phyloP scores from a whole-genome alignment of 2,888 invertebrate genomes.

The Drosophila lacicola region DNA sequence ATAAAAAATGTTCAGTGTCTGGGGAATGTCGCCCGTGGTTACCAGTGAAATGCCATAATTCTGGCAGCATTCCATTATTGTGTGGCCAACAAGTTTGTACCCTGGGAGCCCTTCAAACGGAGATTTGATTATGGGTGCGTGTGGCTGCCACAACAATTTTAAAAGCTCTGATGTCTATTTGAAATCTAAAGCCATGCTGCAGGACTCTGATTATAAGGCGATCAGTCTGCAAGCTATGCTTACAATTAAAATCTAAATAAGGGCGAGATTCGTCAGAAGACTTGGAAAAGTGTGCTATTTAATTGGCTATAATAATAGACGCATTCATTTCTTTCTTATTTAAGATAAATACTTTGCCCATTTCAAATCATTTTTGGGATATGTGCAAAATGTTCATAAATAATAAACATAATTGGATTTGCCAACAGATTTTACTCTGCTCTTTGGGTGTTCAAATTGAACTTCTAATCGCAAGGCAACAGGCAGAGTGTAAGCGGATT shows the following conservation, averaged over 20 bases:
- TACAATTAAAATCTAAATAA: constrained; percentile 57
- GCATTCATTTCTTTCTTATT: no score
- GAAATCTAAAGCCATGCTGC: constrained; percentile 48
- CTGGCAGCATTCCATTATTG: constrained; percentile 43
- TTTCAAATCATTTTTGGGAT: constrained; percentile 30
- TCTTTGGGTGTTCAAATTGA: constrained; percentile 10
- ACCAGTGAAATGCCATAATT: constrained; percentile 58
- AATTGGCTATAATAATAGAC: constrained; percentile 61
- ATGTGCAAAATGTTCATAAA: constrained; percentile 45
- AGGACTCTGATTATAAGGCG: constrained; percentile 1
- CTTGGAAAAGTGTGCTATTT: constrained; percentile 36
- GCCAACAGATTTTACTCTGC: not conserved
- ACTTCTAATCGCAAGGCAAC: constrained; percentile 46
- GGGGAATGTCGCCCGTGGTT: constrained; percentile 45
- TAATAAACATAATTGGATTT: constrained; percentile 55
- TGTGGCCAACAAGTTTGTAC: constrained; percentile 32
- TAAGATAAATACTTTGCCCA: constrained; percentile 15
- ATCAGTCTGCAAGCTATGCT: constrained; percentile 44
- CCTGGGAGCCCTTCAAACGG: constrained; percentile 24
- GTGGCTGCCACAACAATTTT: constrained; percentile 58
- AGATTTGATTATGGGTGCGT: constrained; percentile 48
- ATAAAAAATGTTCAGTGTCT: constrained; percentile 57
- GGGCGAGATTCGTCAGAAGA: constrained; percentile 45
- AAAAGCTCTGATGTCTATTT: constrained; percentile 61
- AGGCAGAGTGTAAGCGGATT: constrained; percentile 5